A percentile compares a stretch with the other conserved stretches of the same genome.
These are phyloP conservation scores for Pomatostomus ruficeps DNA, from an alignment of 2,113 vertebrate genomes.

Conservation along the genomic window DNA sequence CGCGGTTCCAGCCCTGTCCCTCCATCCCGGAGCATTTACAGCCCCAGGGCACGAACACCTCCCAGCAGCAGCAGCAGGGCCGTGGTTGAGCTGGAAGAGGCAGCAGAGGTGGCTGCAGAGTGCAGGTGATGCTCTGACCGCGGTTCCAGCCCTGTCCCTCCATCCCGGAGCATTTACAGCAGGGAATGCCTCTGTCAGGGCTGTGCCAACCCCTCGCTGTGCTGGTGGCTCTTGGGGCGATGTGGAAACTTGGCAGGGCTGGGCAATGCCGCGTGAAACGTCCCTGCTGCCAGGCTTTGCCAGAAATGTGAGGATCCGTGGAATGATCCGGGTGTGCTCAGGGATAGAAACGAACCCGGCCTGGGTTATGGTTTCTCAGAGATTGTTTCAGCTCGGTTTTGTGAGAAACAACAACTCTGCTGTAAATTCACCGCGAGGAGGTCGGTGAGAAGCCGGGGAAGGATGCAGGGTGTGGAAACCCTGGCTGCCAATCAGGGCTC, in stretches of 20 bases:
- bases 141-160: fast-evolving
- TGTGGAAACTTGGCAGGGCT: conserved; percentile 1
- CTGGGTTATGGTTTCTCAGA: not conserved
- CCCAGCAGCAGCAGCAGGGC: not conserved
- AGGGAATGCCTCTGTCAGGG: not conserved
- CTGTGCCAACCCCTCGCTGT: not conserved
- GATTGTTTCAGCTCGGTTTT: not conserved
- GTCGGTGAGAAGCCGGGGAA: not conserved
- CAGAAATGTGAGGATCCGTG: not conserved
- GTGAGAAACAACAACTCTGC: not conserved
- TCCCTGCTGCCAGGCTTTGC: not conserved
- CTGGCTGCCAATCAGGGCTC: not conserved
- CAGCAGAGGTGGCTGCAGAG: not conserved
- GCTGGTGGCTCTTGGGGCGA: not conserved
- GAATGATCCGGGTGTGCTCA: not conserved
- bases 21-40: not conserved
- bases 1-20: fast-evolving
- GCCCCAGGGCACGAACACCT: fast-evolving
- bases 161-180: not conserved
- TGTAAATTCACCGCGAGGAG: not conserved
- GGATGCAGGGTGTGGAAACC: not conserved
- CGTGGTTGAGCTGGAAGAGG: not conserved
- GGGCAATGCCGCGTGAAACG: not conserved
- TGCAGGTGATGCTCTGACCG: not conserved
- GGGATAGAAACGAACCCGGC: not conserved